phyloP scores from a whole-genome alignment of 2,113 vertebrate genomes.

The Ia io region DNA sequence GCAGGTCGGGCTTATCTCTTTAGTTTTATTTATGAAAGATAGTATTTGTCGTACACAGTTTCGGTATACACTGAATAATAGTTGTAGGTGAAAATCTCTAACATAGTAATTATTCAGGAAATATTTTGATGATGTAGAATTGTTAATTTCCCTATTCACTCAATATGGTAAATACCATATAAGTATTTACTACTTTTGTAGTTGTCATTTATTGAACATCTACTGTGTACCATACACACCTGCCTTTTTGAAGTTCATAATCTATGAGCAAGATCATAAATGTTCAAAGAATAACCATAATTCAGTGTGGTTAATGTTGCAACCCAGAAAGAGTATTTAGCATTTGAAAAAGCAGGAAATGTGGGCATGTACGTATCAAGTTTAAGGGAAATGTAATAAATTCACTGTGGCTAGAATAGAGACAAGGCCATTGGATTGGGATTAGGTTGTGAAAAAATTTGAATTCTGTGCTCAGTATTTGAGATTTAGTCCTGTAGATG shows the following conservation, averaged over 20 bases:
- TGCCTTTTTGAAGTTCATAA: neutral
- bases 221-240: neutral
- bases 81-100: neutral
- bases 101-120: neutral
- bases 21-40: neutral
- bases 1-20: neutral
- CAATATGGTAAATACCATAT: neutral
- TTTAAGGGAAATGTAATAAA: neutral
- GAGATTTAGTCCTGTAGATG: neutral
- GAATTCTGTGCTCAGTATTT: neutral
- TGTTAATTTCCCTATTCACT: neutral
- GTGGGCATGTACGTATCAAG: rapidly evolving
- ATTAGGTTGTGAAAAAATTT: neutral
- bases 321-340: neutral
- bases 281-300: neutral
- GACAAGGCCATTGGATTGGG: neutral
- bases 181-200: neutral
- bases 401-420: neutral
- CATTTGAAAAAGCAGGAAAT: neutral
- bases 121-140: neutral
- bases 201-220: neutral
- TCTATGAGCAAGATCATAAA: neutral
- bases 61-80: neutral
- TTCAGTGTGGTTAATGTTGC: neutral
- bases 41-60: neutral